Conservation (phyloP, 2,113 vertebrate species). For the Cyprinus carpio region DNA sequence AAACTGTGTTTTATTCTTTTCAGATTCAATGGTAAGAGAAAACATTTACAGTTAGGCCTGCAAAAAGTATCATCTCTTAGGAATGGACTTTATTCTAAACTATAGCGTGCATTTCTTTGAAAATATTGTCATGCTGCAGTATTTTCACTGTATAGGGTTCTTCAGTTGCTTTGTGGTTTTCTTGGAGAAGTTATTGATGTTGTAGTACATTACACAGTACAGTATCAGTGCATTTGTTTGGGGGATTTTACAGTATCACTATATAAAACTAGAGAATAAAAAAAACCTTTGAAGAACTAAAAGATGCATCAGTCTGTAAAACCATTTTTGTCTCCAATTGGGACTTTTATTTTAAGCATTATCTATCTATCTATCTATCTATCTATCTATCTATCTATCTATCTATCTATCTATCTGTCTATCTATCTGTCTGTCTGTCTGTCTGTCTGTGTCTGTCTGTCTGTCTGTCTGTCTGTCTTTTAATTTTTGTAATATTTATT, state of each 20-base stretch:
- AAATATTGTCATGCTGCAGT: not conserved
- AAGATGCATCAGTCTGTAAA: not conserved
- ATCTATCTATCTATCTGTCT: too few species aligned
- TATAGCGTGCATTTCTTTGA: slow-evolving; percentile 3
- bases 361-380: too few species aligned
- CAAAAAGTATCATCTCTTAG: not conserved
- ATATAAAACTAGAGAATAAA: not conserved
- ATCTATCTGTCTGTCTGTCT: too few species aligned
- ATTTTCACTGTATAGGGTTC: not conserved
- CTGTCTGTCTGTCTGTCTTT: too few species aligned
- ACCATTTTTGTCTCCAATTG: not conserved
- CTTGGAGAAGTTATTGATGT: not conserved
- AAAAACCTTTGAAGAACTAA: not conserved
- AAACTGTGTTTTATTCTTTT: slow-evolving; percentile 18
- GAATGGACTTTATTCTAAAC: not conserved
- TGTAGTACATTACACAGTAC: not conserved
- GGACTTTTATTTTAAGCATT: not conserved
- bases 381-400: too few species aligned
- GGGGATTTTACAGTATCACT: not conserved
- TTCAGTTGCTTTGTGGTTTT: not conserved
- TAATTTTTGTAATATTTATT: not conserved
- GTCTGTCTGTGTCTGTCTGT: too few species aligned
- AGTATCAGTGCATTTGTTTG: not conserved
- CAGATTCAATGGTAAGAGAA: not conserved
- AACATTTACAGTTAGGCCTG: not conserved